A percentile compares a stretch with the other conserved stretches of the same genome.
These are phyloP conservation scores for Pygocentrus nattereri DNA, from an alignment of 2,797 vertebrate species.

Conservation along the genomic window DNA sequence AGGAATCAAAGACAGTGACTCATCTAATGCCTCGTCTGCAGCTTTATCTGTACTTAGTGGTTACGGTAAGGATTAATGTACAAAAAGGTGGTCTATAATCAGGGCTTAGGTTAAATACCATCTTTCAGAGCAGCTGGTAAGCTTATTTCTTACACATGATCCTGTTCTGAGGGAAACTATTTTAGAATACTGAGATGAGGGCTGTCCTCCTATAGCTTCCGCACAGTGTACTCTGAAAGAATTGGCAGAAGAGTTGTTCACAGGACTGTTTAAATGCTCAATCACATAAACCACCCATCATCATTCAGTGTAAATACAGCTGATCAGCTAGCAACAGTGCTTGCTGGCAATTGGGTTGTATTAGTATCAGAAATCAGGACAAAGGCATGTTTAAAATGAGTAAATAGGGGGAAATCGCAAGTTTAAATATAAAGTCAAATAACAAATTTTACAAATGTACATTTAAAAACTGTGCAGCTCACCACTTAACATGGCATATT, in stretches of 20 bases:
- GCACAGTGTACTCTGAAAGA: too few species aligned
- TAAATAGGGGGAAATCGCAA: too few species aligned
- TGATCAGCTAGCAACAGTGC: too few species aligned
- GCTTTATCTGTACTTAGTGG: conserved; percentile 11
- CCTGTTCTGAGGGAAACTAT: not conserved
- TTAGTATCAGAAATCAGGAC: too few species aligned
- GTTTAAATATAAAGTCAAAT: too few species aligned
- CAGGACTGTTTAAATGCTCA: not conserved
- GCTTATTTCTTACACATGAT: not conserved
- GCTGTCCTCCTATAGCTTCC: not conserved
- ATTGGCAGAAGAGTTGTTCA: not conserved
- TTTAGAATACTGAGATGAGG: not conserved
- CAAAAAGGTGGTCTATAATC: conserved; percentile 32
- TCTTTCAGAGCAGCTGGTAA: conserved; percentile 8
- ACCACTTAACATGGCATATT: too few species aligned
- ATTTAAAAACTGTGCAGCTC: too few species aligned
- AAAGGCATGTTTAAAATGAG: too few species aligned
- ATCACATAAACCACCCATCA: not conserved
- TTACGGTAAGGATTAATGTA: conserved; percentile 15
- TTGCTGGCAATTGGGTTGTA: too few species aligned
- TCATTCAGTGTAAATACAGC: not conserved
- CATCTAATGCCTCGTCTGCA: not conserved
- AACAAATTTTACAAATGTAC: too few species aligned
- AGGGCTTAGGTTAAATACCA: conserved; percentile 17
- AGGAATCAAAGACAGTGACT: not conserved